These are phyloP conservation scores for Euphonia xanthogaster DNA, from an alignment of 2,797 vertebrate species.

Conservation along the genomic window DNA sequence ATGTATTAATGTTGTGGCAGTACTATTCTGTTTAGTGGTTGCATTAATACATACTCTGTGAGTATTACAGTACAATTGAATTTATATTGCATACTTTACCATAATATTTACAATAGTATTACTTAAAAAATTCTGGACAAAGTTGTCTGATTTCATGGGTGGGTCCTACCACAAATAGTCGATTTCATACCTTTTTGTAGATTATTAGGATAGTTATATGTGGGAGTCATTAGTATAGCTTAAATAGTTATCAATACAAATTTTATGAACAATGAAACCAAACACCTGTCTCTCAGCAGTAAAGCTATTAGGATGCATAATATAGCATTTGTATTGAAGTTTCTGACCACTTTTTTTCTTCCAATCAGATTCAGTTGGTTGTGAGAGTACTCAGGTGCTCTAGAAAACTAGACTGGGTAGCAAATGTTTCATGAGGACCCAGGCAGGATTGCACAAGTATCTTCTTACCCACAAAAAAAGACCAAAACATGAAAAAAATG, in stretches of 20 bases:
- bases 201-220: not conserved
- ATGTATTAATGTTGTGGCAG: not conserved
- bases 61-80: not conserved
- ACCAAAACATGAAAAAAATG: conserved; percentile 39
- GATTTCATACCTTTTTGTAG: not conserved
- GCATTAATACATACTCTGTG: not conserved
- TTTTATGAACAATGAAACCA: conserved; percentile 41
- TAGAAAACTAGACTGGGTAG: not conserved
- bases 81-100: conserved; percentile 19
- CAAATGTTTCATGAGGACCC: not conserved
- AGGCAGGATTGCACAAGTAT: conserved; percentile 24
- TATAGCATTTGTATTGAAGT: not conserved
- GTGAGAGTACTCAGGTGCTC: not conserved
- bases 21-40: conserved; percentile 26
- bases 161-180: not conserved
- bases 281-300: not conserved
- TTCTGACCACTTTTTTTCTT: not conserved
- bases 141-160: not conserved
- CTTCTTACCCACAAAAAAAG: not conserved
- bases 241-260: conserved; percentile 26
- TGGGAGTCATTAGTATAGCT: conserved; percentile 1
- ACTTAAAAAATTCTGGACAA: not conserved
- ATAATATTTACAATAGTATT: not conserved
- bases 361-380: not conserved
- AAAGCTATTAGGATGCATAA: not conserved